Conservation (phyloP, 2,888 invertebrate species). For the Eupsilia transversa region DNA sequence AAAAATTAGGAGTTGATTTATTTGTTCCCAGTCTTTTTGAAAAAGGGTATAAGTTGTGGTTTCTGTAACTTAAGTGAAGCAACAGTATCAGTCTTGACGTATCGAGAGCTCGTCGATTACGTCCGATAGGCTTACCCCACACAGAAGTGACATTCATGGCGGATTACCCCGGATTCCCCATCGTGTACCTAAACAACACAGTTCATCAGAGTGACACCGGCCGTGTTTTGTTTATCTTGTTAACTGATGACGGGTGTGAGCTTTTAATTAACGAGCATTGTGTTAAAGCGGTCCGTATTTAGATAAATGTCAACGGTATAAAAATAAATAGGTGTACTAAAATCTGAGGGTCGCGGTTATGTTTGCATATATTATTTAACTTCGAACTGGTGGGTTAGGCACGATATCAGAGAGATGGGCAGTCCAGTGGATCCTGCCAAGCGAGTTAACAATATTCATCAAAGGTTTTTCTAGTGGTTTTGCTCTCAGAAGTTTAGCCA, state of each 20-base stretch:
- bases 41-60: too few species aligned
- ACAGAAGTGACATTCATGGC: slow-evolving; percentile 23
- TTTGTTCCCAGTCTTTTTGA: too few species aligned
- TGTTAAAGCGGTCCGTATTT: slow-evolving; percentile 25
- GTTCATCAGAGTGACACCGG: slow-evolving; percentile 48
- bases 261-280: slow-evolving; percentile 47
- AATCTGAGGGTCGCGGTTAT: neutral
- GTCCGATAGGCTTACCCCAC: slow-evolving; percentile 8
- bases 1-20: too few species aligned
- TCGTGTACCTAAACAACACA: slow-evolving; percentile 41
- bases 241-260: slow-evolving; percentile 29
- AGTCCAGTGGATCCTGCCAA: slow-evolving; percentile 5
- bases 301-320: slow-evolving; percentile 17
- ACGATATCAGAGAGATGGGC: slow-evolving; percentile 5
- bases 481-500: neutral
- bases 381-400: neutral
- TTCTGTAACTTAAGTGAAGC: neutral
- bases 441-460: slow-evolving; percentile 31
- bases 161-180: slow-evolving; percentile 37
- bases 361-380: slow-evolving; percentile 37
- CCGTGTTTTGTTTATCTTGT: slow-evolving; percentile 42
- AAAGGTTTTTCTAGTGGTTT: neutral
- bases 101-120: slow-evolving; percentile 27
- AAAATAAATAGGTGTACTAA: neutral
- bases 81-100: neutral